These are phyloP conservation scores for Chrosomus eos DNA, from an alignment of 2,797 vertebrate species.

Conservation along the genomic window DNA sequence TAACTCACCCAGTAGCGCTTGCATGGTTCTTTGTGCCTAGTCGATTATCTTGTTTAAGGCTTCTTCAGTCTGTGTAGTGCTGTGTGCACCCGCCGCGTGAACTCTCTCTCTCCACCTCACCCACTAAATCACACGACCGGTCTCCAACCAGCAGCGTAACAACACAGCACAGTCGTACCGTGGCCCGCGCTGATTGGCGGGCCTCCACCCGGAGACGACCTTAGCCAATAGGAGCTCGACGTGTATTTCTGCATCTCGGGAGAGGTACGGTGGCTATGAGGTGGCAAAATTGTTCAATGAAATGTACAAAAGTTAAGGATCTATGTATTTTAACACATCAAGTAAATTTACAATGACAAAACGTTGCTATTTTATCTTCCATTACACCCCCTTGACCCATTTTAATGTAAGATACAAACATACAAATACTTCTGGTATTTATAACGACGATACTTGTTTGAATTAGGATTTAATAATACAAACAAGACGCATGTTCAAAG, in stretches of 20 bases:
- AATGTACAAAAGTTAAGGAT: neutral
- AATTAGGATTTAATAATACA: neutral
- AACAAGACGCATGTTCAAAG: neutral
- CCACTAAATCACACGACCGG: neutral
- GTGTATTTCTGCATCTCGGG: constrained; percentile 70
- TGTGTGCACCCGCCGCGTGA: neutral
- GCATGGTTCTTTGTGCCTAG: constrained; percentile 31
- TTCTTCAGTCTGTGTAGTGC: neutral
- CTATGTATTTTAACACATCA: neutral
- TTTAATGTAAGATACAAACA: neutral
- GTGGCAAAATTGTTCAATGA: neutral
- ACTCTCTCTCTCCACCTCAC: neutral
- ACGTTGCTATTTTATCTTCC: neutral
- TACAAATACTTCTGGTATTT: neutral
- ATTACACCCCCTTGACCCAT: neutral
- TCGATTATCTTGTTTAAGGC: neutral
- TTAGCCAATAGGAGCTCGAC: constrained; percentile 77
- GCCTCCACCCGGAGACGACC: neutral
- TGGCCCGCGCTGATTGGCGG: constrained; percentile 81
- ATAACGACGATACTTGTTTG: neutral
- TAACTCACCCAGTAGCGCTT: constrained; percentile 53
- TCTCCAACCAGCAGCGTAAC: constrained; percentile 16
- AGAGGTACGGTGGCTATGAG: constrained; percentile 38
- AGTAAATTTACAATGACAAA: neutral
- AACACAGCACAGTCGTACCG: constrained; percentile 69